Conservation (phyloP, 2,113 vertebrate species). For the Calyptommatus sinebrachiatus region DNA sequence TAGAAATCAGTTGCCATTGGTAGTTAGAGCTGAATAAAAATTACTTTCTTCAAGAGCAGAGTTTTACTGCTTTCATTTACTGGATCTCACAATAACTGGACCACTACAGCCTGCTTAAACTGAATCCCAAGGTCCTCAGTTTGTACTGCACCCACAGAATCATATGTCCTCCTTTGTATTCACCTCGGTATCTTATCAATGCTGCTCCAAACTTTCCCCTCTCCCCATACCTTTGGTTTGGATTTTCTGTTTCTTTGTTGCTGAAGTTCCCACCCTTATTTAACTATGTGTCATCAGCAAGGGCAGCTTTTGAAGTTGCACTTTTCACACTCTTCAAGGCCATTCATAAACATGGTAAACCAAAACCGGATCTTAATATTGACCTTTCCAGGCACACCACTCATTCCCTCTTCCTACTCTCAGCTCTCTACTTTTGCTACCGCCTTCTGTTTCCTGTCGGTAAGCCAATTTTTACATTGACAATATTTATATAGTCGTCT, state of each 20-base stretch:
- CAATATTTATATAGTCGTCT: constrained; percentile 38
- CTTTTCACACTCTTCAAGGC: constrained; percentile 5
- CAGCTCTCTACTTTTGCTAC: constrained; percentile 40
- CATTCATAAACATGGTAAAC: constrained; percentile 27
- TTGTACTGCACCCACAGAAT: background rate
- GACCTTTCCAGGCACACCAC: constrained; percentile 11
- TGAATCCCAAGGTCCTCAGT: background rate
- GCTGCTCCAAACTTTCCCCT: constrained; percentile 6
- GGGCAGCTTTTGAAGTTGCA: constrained; percentile 25
- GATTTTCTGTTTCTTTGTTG: constrained; percentile 26
- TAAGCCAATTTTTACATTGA: constrained; percentile 50
- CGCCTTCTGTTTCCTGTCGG: constrained; percentile 44
- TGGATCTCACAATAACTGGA: background rate
- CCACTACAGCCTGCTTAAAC: background rate
- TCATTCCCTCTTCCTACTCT: constrained; percentile 22
- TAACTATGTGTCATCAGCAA: constrained; percentile 20
- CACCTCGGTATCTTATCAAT: constrained; percentile 1
- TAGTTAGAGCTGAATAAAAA: too few relatives aligned
- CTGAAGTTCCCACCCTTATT: constrained; percentile 27
- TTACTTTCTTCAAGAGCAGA: too few relatives aligned
- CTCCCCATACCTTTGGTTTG: background rate
- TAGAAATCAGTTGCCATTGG: too few relatives aligned
- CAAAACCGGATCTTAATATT: constrained; percentile 31
- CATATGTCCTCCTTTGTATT: constrained; percentile 22
- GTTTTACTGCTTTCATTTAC: too few relatives aligned